Percentiles rank a stretch among this genome's conserved stretches.
These are phyloP conservation scores for Elysia chlorotica DNA, from an alignment of 1,140 invertebrate species.

Conservation along the genomic window DNA sequence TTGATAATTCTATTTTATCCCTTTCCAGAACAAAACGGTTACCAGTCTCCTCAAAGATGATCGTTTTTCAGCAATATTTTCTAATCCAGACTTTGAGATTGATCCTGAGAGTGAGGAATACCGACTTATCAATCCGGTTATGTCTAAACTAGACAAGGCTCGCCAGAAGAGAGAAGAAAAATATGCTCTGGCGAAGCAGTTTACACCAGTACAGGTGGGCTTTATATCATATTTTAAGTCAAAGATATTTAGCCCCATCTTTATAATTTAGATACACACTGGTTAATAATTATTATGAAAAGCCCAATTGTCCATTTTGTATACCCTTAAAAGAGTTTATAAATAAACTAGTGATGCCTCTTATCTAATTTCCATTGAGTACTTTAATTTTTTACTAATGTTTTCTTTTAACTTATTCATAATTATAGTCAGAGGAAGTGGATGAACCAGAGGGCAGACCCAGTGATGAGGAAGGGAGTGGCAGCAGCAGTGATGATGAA, in stretches of 20 bases:
- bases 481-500: conserved; percentile 75
- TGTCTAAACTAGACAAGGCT: conserved; percentile 78
- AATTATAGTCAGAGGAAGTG: conserved; percentile 28
- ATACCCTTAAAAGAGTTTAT: no score
- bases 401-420: no score
- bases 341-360: no score
- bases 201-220: conserved; percentile 66
- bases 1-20: not conserved
- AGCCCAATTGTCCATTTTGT: no score
- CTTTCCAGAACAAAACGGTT: conserved; percentile 55
- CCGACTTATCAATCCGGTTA: conserved; percentile 83
- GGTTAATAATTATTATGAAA: no score
- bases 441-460: conserved; percentile 58
- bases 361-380: no score
- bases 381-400: no score
- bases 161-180: conserved; percentile 67
- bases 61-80: conserved; percentile 88
- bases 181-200: conserved; percentile 62
- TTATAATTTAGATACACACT: no score
- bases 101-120: conserved; percentile 78
- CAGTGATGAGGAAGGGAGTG: conserved; percentile 58
- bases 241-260: no score
- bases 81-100: conserved; percentile 92
- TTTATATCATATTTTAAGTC: no score
- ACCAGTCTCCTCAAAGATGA: conserved; percentile 79